Evolutionary conservation across 1,140 invertebrate species (phyloP).

Genomic region (Tetramorium parvispinum): DNA sequence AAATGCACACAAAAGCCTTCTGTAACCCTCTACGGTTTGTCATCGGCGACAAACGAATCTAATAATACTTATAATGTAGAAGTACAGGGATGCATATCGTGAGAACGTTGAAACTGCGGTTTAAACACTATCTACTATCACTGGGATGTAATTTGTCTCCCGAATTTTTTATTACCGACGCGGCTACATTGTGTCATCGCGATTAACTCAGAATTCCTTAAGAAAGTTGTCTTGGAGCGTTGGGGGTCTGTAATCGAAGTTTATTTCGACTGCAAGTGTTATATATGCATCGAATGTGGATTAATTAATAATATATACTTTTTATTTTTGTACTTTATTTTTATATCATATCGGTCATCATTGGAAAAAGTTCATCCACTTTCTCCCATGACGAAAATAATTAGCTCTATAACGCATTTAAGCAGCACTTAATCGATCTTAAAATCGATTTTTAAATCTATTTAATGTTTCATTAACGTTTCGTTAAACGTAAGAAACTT

Average conservation of each 20-base stretch:
- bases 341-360: neutral
- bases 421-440: neutral
- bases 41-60: neutral
- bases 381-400: neutral
- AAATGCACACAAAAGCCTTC: slow-evolving; percentile 17
- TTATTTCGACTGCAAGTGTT: neutral
- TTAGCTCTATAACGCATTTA: neutral
- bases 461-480: neutral
- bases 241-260: neutral
- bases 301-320: neutral
- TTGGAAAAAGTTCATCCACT: neutral
- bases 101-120: slow-evolving; percentile 55
- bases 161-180: slow-evolving; percentile 9
- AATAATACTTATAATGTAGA: neutral
- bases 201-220: neutral
- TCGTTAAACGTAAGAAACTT: neutral
- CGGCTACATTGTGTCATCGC: neutral
- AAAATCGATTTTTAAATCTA: neutral
- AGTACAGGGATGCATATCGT: slow-evolving; percentile 56
- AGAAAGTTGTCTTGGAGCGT: neutral
- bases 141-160: slow-evolving; percentile 22
- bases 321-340: neutral
- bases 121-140: slow-evolving; percentile 42
- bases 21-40: neutral
- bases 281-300: neutral